A percentile compares a stretch with the other conserved stretches of the same genome.
Evolutionary conservation across 2,113 vertebrate species (phyloP).

Genomic region (Drymodes brunneopygia): DNA sequence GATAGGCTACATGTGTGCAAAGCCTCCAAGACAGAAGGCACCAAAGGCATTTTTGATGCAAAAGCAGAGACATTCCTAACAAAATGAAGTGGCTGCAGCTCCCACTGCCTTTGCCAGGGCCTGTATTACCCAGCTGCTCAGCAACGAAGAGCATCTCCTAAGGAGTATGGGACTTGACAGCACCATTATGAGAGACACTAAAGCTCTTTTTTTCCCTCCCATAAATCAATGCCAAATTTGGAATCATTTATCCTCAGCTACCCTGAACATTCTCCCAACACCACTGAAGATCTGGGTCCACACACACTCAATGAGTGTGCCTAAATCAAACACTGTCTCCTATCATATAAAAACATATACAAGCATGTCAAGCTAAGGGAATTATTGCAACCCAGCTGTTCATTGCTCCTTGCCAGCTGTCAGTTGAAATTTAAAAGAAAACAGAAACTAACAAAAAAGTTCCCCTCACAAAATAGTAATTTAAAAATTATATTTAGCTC

Average conservation of each 20-base stretch:
- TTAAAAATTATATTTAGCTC: not conserved
- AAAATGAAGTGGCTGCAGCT: not conserved
- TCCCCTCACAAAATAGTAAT: not conserved
- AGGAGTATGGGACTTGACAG: not conserved
- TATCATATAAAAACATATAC: not conserved
- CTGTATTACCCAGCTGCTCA: not conserved
- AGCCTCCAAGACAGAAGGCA: not conserved
- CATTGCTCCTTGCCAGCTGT: not conserved
- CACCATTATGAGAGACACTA: not conserved
- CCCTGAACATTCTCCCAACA: not conserved
- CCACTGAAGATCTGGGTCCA: not conserved
- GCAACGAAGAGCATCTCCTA: not conserved
- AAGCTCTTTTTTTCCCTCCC: not conserved
- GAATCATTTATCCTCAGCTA: not conserved
- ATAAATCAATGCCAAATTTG: not conserved
- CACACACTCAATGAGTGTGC: fast-evolving
- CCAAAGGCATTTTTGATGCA: not conserved
- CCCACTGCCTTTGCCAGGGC: not conserved
- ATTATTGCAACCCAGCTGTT: not conserved
- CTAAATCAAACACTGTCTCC: not conserved
- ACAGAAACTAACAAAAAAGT: not conserved
- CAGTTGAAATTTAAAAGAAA: not conserved
- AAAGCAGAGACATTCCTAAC: not conserved
- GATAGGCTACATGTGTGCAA: not conserved
- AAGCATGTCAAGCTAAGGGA: not conserved